Evolutionary conservation across 2,113 vertebrate genomes (phyloP).

Genomic region (Loxodonta africana): DNA sequence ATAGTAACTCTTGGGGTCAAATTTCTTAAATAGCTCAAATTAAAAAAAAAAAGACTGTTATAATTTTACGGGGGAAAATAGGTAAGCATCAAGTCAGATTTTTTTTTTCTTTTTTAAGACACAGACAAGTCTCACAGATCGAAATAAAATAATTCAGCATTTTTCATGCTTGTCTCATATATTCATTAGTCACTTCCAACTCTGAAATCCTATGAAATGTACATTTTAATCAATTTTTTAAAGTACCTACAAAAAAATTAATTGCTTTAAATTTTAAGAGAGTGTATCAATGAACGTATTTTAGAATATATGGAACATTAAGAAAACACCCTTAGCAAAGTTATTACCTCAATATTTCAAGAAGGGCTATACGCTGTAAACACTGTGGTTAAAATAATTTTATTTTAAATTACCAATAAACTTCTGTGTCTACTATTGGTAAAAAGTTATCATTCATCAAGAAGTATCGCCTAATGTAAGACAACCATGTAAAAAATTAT

Average conservation of each 20-base stretch:
- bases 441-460: conserved; percentile 42
- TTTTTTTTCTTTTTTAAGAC: not conserved
- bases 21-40: not conserved
- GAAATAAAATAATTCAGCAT: not conserved
- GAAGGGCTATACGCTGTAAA: not conserved
- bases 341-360: conserved; percentile 21
- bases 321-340: conserved; percentile 32
- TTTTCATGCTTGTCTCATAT: conserved; percentile 26
- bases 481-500: not conserved
- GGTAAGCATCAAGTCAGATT: not conserved
- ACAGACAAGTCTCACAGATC: not conserved
- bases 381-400: not conserved
- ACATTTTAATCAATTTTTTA: not conserved
- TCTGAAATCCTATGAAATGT: not conserved
- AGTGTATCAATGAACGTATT: not conserved
- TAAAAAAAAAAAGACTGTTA: not conserved
- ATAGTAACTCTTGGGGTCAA: not conserved
- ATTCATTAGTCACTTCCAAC: not conserved
- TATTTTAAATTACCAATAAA: conserved; percentile 24
- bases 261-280: conserved; percentile 1
- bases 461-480: not conserved
- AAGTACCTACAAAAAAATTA: conserved; percentile 37
- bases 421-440: not conserved
- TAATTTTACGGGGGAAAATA: not conserved
- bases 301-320: not conserved